phyloP scores from a whole-genome alignment of 1,140 invertebrate species.

The Melanaphis sacchari region DNA sequence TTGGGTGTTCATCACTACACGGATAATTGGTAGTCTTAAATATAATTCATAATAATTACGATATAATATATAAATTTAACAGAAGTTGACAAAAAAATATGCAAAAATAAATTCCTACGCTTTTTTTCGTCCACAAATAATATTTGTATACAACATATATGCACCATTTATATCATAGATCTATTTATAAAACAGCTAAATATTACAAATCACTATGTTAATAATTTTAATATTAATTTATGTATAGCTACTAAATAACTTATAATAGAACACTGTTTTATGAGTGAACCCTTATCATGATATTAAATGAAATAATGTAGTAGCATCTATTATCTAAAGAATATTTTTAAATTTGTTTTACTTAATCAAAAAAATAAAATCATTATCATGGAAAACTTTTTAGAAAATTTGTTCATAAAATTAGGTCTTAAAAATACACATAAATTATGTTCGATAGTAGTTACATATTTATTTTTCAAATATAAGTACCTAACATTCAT shows the following conservation, averaged over 20 bases:
- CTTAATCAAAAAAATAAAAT: background rate
- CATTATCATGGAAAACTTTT: background rate
- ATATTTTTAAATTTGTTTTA: background rate
- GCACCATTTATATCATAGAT: background rate
- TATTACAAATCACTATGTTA: background rate
- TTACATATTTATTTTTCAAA: no score
- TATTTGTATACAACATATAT: background rate
- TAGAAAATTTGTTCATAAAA: no score
- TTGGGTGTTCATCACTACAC: background rate
- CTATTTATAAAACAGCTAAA: background rate
- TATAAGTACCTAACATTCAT: no score
- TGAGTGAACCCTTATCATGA: no score
- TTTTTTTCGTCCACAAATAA: background rate
- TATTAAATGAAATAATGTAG: no score
- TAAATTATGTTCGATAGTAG: no score
- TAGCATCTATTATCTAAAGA: background rate
- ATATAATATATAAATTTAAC: background rate
- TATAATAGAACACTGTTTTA: no score
- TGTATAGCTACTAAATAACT: background rate
- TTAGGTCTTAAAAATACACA: no score
- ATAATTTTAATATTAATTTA: background rate
- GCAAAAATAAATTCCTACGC: background rate
- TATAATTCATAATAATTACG: slow-evolving; percentile 2
- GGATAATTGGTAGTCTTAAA: background rate
- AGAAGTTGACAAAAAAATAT: background rate